Evolutionary conservation across 2,888 invertebrate species (phyloP).

Genomic region (Altica lythri): DNA sequence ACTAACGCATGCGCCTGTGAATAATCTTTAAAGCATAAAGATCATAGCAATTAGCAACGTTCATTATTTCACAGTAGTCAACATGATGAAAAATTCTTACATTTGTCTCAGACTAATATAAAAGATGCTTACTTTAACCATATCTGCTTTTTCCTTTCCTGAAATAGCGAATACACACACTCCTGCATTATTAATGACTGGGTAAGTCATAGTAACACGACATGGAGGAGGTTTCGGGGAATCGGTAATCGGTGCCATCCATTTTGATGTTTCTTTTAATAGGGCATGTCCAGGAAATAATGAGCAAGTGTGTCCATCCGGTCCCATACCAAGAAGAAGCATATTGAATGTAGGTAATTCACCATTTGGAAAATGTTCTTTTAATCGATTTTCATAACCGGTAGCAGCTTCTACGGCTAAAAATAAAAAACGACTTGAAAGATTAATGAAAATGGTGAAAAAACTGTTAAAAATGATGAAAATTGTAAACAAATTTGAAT

Average conservation of each 20-base stretch:
- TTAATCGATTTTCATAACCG: slow-evolving; percentile 73
- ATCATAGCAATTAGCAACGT: too few relatives aligned
- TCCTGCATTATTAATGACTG: slow-evolving; percentile 84
- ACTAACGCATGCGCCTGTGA: too few relatives aligned
- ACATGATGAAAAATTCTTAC: too few relatives aligned
- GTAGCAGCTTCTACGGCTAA: slow-evolving; percentile 78
- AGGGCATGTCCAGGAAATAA: slow-evolving; percentile 84
- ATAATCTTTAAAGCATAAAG: too few relatives aligned
- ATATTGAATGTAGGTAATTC: slow-evolving; percentile 79
- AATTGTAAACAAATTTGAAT: too few relatives aligned
- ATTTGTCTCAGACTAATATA: slow-evolving; percentile 38
- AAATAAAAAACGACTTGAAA: too few relatives aligned
- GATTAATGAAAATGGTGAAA: too few relatives aligned
- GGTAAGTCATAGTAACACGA: slow-evolving; percentile 89
- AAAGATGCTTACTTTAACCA: slow-evolving; percentile 87
- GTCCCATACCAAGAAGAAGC: slow-evolving; percentile 93
- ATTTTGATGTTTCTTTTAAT: slow-evolving; percentile 65
- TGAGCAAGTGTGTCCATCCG: slow-evolving; percentile 98
- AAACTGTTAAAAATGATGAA: too few relatives aligned
- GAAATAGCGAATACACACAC: slow-evolving; percentile 83
- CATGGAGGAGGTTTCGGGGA: slow-evolving; percentile 95
- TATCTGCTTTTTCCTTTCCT: slow-evolving; percentile 86
- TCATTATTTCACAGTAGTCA: too few relatives aligned
- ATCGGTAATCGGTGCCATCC: slow-evolving; percentile 85
- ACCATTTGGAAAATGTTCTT: slow-evolving; percentile 64